phyloP scores from a whole-genome alignment of 1,140 invertebrate genomes.

The Drosophila lacertosa region DNA sequence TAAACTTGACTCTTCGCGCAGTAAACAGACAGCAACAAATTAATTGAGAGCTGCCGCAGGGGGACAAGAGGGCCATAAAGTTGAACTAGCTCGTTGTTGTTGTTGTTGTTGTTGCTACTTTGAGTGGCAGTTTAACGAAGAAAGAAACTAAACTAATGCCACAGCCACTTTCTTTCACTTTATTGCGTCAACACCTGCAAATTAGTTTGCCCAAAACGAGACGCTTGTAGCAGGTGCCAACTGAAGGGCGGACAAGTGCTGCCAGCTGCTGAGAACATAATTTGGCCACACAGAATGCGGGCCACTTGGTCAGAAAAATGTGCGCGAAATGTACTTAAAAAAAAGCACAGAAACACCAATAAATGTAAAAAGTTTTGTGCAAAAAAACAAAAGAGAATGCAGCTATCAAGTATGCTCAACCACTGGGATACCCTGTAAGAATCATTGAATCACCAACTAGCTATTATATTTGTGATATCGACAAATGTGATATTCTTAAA shows the following conservation, averaged over 20 bases:
- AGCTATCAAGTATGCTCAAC: not conserved
- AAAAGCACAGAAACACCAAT: conserved; percentile 23
- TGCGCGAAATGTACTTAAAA: conserved; percentile 2
- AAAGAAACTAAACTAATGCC: conserved; percentile 56
- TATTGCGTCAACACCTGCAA: conserved; percentile 68
- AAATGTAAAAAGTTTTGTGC: not conserved
- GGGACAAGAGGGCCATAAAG: conserved; percentile 2
- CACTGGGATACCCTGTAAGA: not conserved
- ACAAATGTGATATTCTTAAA: too few species aligned
- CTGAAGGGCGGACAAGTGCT: conserved; percentile 46
- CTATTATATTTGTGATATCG: too few species aligned
- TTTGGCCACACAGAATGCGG: conserved; percentile 29
- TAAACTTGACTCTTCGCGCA: conserved; percentile 30
- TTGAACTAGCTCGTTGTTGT: not conserved
- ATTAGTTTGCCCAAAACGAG: conserved; percentile 60
- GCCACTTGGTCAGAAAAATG: conserved; percentile 25
- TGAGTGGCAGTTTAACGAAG: conserved; percentile 33
- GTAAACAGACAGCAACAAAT: conserved; percentile 52
- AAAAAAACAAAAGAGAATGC: not conserved
- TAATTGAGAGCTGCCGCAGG: conserved; percentile 50
- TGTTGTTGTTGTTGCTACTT: conserved; percentile 4
- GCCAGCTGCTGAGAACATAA: conserved; percentile 25
- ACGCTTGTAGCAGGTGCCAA: conserved; percentile 64
- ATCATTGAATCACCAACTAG: too few species aligned
- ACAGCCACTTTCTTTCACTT: conserved; percentile 68